These are phyloP conservation scores for Andrena trimmerana DNA, from an alignment of 2,888 invertebrate genomes.

Conservation along the genomic window DNA sequence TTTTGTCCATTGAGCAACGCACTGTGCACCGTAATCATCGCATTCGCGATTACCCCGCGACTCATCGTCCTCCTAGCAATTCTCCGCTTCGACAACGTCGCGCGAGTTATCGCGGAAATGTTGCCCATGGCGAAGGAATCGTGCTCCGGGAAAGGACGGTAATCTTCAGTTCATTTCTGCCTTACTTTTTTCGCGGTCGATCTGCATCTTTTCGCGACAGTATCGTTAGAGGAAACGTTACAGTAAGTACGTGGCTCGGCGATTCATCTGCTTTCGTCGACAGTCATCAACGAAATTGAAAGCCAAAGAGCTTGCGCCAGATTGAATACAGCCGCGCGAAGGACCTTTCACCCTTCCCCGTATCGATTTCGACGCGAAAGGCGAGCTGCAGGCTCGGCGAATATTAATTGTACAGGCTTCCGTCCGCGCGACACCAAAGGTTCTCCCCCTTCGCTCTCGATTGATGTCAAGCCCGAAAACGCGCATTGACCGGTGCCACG, in stretches of 20 bases:
- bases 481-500: constrained; percentile 57
- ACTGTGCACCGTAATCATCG: too few species aligned
- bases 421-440: constrained; percentile 59
- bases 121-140: background rate
- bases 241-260: too few species aligned
- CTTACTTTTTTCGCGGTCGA: background rate
- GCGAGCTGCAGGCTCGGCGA: constrained; percentile 30
- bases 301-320: background rate
- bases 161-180: background rate
- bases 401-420: constrained; percentile 65
- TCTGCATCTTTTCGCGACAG: background rate
- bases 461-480: constrained; percentile 66
- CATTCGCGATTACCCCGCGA: constrained; percentile 1
- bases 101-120: background rate
- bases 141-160: background rate
- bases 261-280: background rate
- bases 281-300: background rate
- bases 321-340: constrained; percentile 5
- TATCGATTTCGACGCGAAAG: constrained; percentile 48
- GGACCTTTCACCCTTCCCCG: constrained; percentile 3
- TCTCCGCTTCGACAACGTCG: background rate
- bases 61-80: constrained; percentile 15
- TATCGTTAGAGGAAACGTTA: too few species aligned
- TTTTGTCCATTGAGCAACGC: too few species aligned
- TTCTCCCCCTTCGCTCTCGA: constrained; percentile 59